Conservation (phyloP, 2,113 vertebrate genomes). For the Atrichornis clamosus region DNA sequence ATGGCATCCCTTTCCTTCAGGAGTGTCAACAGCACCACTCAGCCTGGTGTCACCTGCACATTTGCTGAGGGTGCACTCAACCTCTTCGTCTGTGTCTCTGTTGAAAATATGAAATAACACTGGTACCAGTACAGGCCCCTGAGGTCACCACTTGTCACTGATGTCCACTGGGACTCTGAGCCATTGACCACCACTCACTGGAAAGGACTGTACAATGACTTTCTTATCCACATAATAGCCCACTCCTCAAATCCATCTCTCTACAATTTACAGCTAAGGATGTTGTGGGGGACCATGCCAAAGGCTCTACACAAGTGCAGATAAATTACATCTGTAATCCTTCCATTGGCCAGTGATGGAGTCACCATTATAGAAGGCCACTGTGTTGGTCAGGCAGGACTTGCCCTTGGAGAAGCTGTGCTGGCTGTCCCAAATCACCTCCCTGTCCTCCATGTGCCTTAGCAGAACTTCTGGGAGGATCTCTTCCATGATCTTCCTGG, state of each 20-base stretch:
- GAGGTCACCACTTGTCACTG: not conserved
- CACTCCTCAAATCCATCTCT: not conserved
- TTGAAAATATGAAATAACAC: not conserved
- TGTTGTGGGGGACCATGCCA: not conserved
- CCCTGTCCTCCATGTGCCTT: not conserved
- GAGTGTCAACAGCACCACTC: not conserved
- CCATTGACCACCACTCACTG: not conserved
- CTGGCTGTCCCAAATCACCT: not conserved
- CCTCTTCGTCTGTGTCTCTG: not conserved
- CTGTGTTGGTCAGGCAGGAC: not conserved
- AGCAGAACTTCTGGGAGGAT: not conserved
- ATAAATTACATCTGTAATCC: not conserved
- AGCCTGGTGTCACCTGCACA: not conserved
- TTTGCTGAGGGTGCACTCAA: not conserved
- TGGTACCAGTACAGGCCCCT: not conserved
- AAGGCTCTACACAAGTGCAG: not conserved
- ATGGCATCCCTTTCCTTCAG: not conserved
- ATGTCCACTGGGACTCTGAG: not conserved
- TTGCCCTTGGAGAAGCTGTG: not conserved
- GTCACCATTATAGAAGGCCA: not conserved
- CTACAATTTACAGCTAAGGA: not conserved
- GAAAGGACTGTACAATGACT: not conserved
- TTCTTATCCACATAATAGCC: not conserved
- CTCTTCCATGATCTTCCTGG: not conserved
- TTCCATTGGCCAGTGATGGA: not conserved